Conservation (phyloP, 2,797 vertebrate genomes). For the Centroberyx gerrardi region DNA sequence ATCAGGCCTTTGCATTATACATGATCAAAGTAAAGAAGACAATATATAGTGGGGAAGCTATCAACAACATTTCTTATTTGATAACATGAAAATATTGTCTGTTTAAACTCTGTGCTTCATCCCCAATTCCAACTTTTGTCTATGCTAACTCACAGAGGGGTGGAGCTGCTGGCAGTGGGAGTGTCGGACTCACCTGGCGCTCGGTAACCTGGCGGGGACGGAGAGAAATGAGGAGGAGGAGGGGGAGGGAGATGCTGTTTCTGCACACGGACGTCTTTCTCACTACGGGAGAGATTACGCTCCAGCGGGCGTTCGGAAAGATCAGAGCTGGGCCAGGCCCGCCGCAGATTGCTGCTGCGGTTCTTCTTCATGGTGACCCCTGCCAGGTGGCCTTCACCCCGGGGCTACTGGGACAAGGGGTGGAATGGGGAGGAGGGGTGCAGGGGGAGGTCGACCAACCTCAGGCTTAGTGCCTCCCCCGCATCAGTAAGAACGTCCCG, state of each 20-base stretch:
- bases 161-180: conserved; percentile 62
- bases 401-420: conserved; percentile 62
- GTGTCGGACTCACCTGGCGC: conserved; percentile 80
- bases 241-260: conserved; percentile 89
- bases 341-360: conserved; percentile 94
- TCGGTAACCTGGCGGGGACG: conserved; percentile 82
- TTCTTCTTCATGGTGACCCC: conserved; percentile 96
- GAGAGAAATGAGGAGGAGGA: conserved; percentile 83
- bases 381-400: conserved; percentile 71
- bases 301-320: conserved; percentile 90
- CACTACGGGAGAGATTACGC: conserved; percentile 92
- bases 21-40: neutral
- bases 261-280: conserved; percentile 97
- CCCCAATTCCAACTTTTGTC: conserved; percentile 31
- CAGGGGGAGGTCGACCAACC: conserved; percentile 87
- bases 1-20: neutral
- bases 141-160: conserved; percentile 50
- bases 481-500: conserved; percentile 88
- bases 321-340: conserved; percentile 98
- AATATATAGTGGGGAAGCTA: too few relatives aligned
- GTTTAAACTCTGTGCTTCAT: neutral
- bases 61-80: too few relatives aligned
- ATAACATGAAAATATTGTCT: too few relatives aligned
- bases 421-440: conserved; percentile 40
- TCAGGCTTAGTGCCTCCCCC: conserved; percentile 88